phyloP scores from a whole-genome alignment of 1,140 invertebrate genomes.

The Aleiodes sp. region DNA sequence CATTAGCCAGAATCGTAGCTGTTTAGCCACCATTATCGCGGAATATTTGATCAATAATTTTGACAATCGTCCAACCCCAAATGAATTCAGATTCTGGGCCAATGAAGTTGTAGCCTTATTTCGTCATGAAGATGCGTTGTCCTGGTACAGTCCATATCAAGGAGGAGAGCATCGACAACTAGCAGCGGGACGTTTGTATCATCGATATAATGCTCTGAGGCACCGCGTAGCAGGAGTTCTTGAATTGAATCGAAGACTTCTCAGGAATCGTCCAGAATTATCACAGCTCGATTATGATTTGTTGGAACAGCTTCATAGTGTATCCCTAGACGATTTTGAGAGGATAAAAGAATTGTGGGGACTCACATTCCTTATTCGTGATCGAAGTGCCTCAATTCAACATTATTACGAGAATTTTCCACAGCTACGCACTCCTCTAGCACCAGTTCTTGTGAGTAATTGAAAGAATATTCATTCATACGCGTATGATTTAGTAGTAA shows the following conservation, averaged over 20 bases:
- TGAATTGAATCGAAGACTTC: background rate
- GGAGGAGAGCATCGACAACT: background rate
- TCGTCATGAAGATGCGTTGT: background rate
- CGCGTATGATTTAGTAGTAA: no score
- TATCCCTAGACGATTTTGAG: background rate
- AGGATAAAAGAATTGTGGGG: background rate
- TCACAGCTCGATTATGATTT: background rate
- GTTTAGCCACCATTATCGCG: background rate
- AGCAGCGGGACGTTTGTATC: background rate
- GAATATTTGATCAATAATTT: background rate
- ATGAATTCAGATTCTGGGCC: background rate
- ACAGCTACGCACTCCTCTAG: background rate
- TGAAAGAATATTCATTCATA: no score
- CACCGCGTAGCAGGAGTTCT: background rate
- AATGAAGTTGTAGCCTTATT: background rate
- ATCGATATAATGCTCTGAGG: background rate
- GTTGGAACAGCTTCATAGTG: background rate
- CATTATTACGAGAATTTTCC: background rate
- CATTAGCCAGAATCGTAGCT: background rate
- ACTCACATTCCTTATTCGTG: background rate
- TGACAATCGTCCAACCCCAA: background rate
- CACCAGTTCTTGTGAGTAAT: background rate
- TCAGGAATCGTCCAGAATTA: background rate
- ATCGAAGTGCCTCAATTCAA: background rate
- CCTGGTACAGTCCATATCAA: background rate